A percentile compares a stretch with the other conserved stretches of the same genome.
Conservation (phyloP, 2,113 vertebrate genomes). For the Thryonomys swinderianus region DNA sequence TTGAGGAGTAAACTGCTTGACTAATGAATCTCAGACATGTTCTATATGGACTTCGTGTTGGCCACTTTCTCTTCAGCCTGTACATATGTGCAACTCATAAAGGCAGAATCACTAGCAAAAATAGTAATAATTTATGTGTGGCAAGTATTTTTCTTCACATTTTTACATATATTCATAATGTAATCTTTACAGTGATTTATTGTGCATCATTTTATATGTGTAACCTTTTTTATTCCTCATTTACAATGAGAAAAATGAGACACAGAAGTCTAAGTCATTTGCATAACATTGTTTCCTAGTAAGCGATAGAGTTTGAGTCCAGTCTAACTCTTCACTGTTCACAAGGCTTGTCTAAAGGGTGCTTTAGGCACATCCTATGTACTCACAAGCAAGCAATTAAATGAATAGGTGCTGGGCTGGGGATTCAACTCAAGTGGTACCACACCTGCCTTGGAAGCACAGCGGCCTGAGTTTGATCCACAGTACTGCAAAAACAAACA, state of each 20-base stretch:
- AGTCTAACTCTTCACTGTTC: not conserved
- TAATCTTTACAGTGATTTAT: conserved; percentile 17
- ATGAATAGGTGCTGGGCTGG: too few species aligned
- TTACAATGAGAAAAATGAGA: conserved; percentile 39
- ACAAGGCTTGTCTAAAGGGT: not conserved
- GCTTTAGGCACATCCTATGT: not conserved
- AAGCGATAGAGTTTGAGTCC: not conserved
- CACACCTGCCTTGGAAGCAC: too few species aligned
- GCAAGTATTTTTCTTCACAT: conserved; percentile 3
- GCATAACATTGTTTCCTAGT: not conserved
- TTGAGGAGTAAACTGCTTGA: not conserved
- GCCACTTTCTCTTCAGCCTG: not conserved
- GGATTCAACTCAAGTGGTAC: too few species aligned
- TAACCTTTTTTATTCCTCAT: conserved; percentile 42
- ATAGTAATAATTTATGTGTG: conserved; percentile 21
- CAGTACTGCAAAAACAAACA: too few species aligned
- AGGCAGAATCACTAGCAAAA: conserved; percentile 4
- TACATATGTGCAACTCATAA: not conserved
- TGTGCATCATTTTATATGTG: conserved; percentile 46
- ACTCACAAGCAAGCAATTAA: not conserved
- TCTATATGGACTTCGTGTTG: not conserved
- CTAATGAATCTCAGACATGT: not conserved
- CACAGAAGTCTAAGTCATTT: not conserved
- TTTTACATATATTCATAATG: conserved; percentile 56
- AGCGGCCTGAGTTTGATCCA: too few species aligned